Conservation (phyloP, 2,797 vertebrate genomes). For the Spondyliosoma cantharus region DNA sequence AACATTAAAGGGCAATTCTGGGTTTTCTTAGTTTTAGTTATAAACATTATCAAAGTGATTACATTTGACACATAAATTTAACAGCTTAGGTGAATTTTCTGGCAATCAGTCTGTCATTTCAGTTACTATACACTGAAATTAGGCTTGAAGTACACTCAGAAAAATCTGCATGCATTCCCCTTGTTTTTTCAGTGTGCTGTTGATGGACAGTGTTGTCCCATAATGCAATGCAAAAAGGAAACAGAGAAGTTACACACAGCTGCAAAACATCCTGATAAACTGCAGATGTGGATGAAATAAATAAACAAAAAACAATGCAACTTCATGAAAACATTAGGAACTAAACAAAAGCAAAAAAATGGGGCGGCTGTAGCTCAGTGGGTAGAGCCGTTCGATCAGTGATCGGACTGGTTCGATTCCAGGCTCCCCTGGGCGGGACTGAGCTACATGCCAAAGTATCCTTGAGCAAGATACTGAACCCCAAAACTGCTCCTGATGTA, state of each 20-base stretch:
- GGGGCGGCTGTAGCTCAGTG: too few relatives aligned
- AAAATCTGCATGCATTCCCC: neutral
- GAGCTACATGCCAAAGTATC: too few relatives aligned
- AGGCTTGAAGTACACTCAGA: neutral
- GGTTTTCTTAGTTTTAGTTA: neutral
- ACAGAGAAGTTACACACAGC: neutral
- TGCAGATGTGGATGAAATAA: neutral
- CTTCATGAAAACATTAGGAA: too few relatives aligned
- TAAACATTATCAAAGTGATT: neutral
- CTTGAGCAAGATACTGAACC: too few relatives aligned
- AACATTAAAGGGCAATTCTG: neutral
- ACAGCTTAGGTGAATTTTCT: neutral
- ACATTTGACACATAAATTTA: neutral
- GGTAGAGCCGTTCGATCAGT: too few relatives aligned
- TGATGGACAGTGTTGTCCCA: slow-evolving; percentile 8
- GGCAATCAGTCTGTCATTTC: neutral
- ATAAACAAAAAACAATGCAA: neutral
- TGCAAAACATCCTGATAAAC: neutral
- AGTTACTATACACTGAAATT: neutral
- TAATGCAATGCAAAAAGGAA: neutral
- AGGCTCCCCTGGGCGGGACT: too few relatives aligned
- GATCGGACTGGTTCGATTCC: too few relatives aligned
- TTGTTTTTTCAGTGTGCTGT: neutral
- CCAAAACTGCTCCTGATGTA: too few relatives aligned
- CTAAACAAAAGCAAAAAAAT: too few relatives aligned